These are phyloP conservation scores for Beaufortia kweichowensis DNA, from an alignment of 2,113 vertebrate genomes.

Conservation along the genomic window DNA sequence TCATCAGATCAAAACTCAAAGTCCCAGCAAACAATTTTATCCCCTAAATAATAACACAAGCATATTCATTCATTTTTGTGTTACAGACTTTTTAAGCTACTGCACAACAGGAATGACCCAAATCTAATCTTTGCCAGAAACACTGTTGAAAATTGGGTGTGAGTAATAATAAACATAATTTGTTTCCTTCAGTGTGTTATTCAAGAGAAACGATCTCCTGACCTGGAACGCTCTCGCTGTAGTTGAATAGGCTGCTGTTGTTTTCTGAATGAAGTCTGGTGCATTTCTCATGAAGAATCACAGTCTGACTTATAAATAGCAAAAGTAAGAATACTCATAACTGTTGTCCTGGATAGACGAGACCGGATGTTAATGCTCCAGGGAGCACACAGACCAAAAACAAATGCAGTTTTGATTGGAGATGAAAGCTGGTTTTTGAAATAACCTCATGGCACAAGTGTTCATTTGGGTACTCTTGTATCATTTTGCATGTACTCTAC, in stretches of 20 bases:
- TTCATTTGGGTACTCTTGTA: neutral
- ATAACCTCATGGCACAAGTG: neutral
- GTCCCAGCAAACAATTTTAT: too few species aligned
- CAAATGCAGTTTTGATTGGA: neutral
- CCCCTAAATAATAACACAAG: too few species aligned
- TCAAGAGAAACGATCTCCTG: slow-evolving; percentile 14
- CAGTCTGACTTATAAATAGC: slow-evolving; percentile 18
- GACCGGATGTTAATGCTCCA: neutral
- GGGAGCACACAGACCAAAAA: neutral
- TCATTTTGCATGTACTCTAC: neutral
- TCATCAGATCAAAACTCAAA: too few species aligned
- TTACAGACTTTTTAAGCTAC: neutral
- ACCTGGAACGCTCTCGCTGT: slow-evolving; percentile 11
- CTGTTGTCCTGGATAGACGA: slow-evolving; percentile 11
- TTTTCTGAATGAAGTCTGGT: neutral
- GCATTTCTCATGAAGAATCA: neutral
- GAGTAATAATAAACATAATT: neutral
- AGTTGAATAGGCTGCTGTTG: slow-evolving; percentile 1
- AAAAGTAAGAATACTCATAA: slow-evolving; percentile 23
- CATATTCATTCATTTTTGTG: neutral
- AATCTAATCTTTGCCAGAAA: neutral
- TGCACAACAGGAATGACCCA: neutral
- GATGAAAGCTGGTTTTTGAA: neutral
- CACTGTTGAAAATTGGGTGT: neutral
- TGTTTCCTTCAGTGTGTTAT: neutral